phyloP scores from a whole-genome alignment of 2,888 invertebrate genomes.

The Macrophya annulata region DNA sequence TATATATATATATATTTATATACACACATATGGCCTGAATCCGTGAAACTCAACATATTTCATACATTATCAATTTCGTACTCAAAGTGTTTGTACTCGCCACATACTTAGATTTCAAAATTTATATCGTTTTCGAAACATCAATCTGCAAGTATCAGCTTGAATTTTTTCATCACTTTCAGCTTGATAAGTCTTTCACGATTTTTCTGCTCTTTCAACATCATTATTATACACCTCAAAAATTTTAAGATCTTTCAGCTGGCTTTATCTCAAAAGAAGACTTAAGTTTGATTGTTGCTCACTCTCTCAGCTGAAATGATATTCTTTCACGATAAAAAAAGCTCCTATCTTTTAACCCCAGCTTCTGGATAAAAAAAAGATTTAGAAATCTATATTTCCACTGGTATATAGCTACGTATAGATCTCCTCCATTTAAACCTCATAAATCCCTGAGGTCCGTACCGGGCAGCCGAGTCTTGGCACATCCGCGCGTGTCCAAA shows the following conservation, averaged over 20 bases:
- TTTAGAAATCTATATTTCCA: background rate
- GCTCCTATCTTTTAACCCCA: background rate
- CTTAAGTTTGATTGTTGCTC: too few species aligned
- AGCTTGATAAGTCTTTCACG: too few species aligned
- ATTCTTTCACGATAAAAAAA: background rate
- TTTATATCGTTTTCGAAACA: background rate
- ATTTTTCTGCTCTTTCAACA: background rate
- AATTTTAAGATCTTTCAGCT: too few species aligned
- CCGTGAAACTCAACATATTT: background rate
- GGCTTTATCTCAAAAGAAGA: background rate
- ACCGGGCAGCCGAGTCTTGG: background rate
- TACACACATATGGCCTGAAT: background rate
- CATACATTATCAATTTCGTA: background rate
- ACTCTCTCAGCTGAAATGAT: background rate
- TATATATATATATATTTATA: too few species aligned
- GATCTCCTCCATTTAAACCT: background rate
- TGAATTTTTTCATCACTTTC: background rate
- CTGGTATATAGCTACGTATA: background rate
- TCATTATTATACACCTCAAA: background rate
- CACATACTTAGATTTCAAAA: background rate
- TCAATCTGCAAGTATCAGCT: background rate
- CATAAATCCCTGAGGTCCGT: background rate
- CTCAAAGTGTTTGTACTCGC: background rate
- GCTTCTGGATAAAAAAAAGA: background rate
- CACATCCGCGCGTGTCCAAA: conserved; percentile 35